Conservation (phyloP, 2,888 invertebrate genomes). For the Atethmia centrago region DNA sequence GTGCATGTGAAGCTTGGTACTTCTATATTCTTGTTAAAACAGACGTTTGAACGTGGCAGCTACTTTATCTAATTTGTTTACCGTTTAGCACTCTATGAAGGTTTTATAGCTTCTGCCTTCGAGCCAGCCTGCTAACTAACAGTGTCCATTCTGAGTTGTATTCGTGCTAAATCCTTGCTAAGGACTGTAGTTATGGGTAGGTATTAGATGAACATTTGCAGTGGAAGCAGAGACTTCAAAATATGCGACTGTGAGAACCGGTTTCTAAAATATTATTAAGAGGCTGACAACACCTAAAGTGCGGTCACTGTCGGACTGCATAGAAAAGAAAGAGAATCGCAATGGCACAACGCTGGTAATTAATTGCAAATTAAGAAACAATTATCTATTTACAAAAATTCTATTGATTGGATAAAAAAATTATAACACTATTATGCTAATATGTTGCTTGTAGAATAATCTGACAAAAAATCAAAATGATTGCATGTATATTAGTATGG, state of each 20-base stretch:
- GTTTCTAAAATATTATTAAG: too few species aligned
- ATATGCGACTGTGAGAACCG: background rate
- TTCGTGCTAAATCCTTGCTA: slow-evolving; percentile 35
- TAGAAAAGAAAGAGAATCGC: too few species aligned
- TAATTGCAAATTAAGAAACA: too few species aligned
- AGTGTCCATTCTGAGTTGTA: slow-evolving; percentile 37
- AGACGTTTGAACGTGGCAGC: slow-evolving; percentile 15
- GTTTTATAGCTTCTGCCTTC: slow-evolving; percentile 52
- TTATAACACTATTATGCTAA: too few species aligned
- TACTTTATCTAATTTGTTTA: slow-evolving; percentile 63
- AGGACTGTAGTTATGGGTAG: background rate
- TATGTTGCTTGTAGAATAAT: too few species aligned
- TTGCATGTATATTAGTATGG: too few species aligned
- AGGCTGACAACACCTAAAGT: too few species aligned
- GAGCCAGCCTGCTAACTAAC: slow-evolving; percentile 44
- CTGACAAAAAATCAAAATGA: too few species aligned
- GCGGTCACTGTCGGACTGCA: too few species aligned
- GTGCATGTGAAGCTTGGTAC: background rate
- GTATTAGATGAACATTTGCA: background rate
- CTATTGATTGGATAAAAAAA: too few species aligned
- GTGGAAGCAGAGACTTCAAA: background rate
- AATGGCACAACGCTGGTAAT: too few species aligned
- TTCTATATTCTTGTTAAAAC: slow-evolving; percentile 45
- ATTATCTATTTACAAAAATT: too few species aligned
- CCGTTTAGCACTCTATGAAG: slow-evolving; percentile 36